phyloP scores from a whole-genome alignment of 2,797 vertebrate genomes.

The Xenentodon cancila region DNA sequence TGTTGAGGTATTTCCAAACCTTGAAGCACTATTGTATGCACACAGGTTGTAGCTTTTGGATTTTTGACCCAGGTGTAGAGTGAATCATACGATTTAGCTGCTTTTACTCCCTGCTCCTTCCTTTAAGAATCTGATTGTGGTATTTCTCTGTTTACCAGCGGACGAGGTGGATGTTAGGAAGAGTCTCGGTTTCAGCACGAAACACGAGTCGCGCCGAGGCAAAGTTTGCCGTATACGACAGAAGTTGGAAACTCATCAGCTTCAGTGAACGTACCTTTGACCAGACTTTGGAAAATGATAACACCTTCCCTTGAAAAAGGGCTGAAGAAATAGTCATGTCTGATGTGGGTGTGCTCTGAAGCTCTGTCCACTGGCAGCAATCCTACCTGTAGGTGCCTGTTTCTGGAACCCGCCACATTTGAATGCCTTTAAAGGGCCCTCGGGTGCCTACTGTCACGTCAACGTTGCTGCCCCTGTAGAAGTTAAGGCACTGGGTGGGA shows the following conservation, averaged over 20 bases:
- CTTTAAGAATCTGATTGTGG: slow-evolving; percentile 40
- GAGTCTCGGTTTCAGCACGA: slow-evolving; percentile 24
- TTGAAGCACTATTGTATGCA: slow-evolving; percentile 27
- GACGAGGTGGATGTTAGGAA: slow-evolving; percentile 48
- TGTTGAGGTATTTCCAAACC: slow-evolving; percentile 37
- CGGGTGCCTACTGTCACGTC: slow-evolving; percentile 89
- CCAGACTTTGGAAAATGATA: neutral
- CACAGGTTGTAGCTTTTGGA: slow-evolving; percentile 36
- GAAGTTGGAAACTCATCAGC: slow-evolving; percentile 10
- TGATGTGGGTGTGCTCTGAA: slow-evolving; percentile 13
- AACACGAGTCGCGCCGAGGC: slow-evolving; percentile 25
- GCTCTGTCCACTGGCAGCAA: slow-evolving; percentile 1
- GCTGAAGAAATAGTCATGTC: neutral
- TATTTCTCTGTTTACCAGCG: slow-evolving; percentile 44
- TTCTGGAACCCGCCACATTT: slow-evolving; percentile 94
- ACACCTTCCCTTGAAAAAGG: neutral
- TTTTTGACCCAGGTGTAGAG: slow-evolving; percentile 44
- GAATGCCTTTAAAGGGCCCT: slow-evolving; percentile 89
- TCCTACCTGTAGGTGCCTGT: slow-evolving; percentile 92
- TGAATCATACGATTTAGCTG: slow-evolving; percentile 59
- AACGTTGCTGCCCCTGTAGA: slow-evolving; percentile 91
- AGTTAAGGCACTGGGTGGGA: slow-evolving; percentile 90
- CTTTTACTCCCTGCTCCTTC: slow-evolving; percentile 42
- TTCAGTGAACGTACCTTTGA: slow-evolving; percentile 16
- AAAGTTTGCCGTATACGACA: slow-evolving; percentile 13